Base-by-base conservation (phyloP, 1,140 invertebrate genomes). In the Bombus polaris region DNA sequence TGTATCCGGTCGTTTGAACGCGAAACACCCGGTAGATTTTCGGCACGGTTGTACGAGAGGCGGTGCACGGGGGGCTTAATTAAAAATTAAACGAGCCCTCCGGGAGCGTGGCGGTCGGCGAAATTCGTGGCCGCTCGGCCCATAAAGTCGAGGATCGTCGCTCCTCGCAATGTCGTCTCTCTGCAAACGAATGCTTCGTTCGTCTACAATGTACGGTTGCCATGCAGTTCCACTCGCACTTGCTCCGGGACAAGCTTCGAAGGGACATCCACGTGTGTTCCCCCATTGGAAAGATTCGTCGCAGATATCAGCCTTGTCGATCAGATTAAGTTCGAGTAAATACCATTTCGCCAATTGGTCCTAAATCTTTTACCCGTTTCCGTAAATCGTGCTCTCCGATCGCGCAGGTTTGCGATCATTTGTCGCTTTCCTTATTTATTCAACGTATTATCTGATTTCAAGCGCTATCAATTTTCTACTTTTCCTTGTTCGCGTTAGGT, bases 1-100 rank as follows among this genome's bases (percentile, higher is more conserved):
- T 15, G 28, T 32, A 59, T 53, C 35, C n/a, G 57, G 71, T 10
- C 32, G 62, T 83, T 78, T 39, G 0, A 18, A 35, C 6, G 35
- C 74, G 65, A 83, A 81, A 87, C 88, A 81, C 87, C 59, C 78
- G 57, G 44, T 74, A 59, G 80, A 85, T 90, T 82, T 88, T 88
- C 62, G 75, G 72, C 59, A 12, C 42, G 81, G 57, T 72, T 32
- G 57, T 75, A 42, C 65, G 62, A 75, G 13, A 22, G 47, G 35
- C 77, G 68, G 78, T 82, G 62, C 75, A 42, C 75, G 28, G 59
- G 47, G 89, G 79, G 85, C 79, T 90, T 90, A 90, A 90, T 90
- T 90, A 90, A 90, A 90, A 90, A 90, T 90, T 90, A 90, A 90
- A 90, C 82, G 89, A 90, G 82, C 65, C 88, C 82, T 80, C 71